Conservation (phyloP, 2,888 invertebrate genomes). For the Criorhina ranunculi region DNA sequence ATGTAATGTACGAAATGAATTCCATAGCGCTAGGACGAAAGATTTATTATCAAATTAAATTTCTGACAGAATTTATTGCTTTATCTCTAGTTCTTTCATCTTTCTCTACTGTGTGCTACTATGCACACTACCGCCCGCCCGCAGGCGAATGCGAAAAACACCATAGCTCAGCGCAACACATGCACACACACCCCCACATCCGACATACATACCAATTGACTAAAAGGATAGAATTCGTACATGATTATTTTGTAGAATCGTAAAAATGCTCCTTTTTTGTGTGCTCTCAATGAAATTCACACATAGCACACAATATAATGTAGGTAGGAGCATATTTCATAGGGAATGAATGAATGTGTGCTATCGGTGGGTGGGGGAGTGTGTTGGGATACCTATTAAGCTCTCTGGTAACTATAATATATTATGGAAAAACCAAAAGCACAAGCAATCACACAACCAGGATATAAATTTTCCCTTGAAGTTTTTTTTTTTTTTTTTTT, state of each 20-base stretch:
- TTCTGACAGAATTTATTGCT: constrained; percentile 86
- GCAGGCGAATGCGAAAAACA: constrained; percentile 75
- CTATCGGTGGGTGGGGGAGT: constrained; percentile 27
- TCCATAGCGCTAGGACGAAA: constrained; percentile 85
- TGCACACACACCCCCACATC: constrained; percentile 31
- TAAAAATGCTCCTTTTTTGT: constrained; percentile 74
- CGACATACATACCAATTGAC: constrained; percentile 69
- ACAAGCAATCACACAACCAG: constrained; percentile 79
- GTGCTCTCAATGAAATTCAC: constrained; percentile 76
- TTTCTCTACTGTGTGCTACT: constrained; percentile 78
- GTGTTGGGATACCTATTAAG: constrained; percentile 75
- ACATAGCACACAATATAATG: constrained; percentile 72
- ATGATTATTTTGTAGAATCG: constrained; percentile 76
- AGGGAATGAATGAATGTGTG: constrained; percentile 61
- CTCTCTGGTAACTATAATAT: constrained; percentile 77
- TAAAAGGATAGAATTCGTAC: constrained; percentile 77
- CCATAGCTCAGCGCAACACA: constrained; percentile 72
- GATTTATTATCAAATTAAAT: constrained; percentile 86
- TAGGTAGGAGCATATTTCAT: constrained; percentile 75
- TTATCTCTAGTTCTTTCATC: constrained; percentile 85
- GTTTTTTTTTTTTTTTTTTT: constrained; percentile 58
- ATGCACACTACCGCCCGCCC: constrained; percentile 75
- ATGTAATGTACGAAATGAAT: constrained; percentile 83
- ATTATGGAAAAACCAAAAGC: constrained; percentile 76
- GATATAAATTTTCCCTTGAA: constrained; percentile 77